Base-by-base conservation (phyloP, 2,888 invertebrate species). In the Agrypnus murinus region DNA sequence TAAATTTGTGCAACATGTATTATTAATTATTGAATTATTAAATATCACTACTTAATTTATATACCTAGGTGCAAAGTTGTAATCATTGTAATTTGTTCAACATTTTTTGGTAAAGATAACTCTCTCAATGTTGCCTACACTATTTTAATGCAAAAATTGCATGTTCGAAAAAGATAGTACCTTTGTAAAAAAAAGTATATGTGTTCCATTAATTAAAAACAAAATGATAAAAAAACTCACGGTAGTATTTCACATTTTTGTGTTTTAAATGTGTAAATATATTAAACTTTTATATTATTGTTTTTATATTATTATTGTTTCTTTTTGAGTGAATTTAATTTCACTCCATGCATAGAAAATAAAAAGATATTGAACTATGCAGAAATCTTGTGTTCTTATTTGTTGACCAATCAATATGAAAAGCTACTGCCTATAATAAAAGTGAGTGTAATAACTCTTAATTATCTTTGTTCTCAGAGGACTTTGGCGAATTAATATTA, bases 241-340 rank as follows among this genome's bases (percentile, higher is more conserved):
- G 12, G 40, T 67, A 64, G 63, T 62, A 66, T 77, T 75, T 79
- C 72, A 77, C 70, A 73, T 76, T 77, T 81, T 82, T 83, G 81
- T 80, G 82, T 83, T 82, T 82, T 80, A 82, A 78, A 80, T 80
- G 81, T 82, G 82, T 83, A 83, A 82, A 83, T 81, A 81, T 79
- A 78, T 77, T 77, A 77, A 82, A 81, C 81, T 79, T 79, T 80
- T 83, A 81, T 82, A 81, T 80, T 77, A 79, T 82, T 82, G 81
- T 83, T 83, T 82, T 75, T 78, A 80, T 81, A 80, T 81, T 80
- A 80, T 81, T 80, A 79, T 78, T 81, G 71, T 74, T 77, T 75
- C 40, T 65, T 72, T n/a, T 75, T 50, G 50, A 50, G 50, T 50
- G 50, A 50, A n/a, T n/a, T 50, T 2, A 4, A 32, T 50, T 31